phyloP scores from a whole-genome alignment of 1,140 invertebrate species.

The Sycophaga agraensis region DNA sequence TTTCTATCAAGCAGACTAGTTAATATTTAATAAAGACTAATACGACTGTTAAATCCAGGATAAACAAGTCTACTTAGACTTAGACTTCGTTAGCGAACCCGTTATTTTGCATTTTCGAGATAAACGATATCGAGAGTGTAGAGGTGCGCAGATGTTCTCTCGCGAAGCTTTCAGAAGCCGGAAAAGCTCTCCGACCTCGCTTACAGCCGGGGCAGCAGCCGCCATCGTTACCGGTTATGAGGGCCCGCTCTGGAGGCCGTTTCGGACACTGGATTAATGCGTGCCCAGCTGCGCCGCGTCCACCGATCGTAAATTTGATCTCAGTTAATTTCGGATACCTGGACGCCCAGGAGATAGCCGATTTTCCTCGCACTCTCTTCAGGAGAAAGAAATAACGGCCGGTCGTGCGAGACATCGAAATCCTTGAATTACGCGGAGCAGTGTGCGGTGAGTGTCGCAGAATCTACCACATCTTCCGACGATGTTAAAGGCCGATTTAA shows the following conservation, averaged over 20 bases:
- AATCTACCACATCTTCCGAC: too few species aligned
- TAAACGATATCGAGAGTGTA: too few species aligned
- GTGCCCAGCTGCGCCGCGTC: constrained; percentile 1
- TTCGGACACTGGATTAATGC: constrained; percentile 11
- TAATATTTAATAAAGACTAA: too few species aligned
- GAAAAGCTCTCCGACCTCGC: too few species aligned
- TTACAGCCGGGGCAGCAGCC: background rate
- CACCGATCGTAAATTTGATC: constrained; percentile 25
- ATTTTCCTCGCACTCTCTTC: background rate
- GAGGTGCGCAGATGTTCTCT: background rate
- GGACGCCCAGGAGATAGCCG: background rate
- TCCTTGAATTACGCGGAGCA: too few species aligned
- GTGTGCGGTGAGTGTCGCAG: too few species aligned
- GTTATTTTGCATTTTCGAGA: constrained; percentile 13
- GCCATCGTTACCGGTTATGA: constrained; percentile 11
- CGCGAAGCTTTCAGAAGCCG: constrained; percentile 1
- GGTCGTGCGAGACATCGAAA: constrained; percentile 4
- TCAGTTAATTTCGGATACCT: constrained; percentile 23
- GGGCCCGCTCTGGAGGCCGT: background rate
- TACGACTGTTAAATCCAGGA: too few species aligned
- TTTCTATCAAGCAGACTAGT: too few species aligned
- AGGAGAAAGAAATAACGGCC: constrained; percentile 10
- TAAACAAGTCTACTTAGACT: too few species aligned
- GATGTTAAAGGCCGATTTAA: too few species aligned
- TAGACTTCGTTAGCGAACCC: background rate